Conservation (phyloP, 2,797 vertebrate species). For the Scyliorhinus canicula region DNA sequence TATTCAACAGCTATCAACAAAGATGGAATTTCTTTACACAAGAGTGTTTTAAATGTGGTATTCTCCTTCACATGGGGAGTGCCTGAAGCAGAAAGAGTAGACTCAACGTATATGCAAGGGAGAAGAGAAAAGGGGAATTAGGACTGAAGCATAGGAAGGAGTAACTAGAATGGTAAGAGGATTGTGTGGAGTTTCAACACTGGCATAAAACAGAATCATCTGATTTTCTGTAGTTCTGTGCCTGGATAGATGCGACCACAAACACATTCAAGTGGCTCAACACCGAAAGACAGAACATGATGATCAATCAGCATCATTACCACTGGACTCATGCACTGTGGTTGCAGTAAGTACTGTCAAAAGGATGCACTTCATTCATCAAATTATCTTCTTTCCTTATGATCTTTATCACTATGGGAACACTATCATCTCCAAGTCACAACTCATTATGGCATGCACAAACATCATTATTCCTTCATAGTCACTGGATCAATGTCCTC, state of each 20-base stretch:
- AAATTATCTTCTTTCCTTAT: not conserved
- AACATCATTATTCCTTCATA: not conserved
- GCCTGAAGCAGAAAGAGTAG: not conserved
- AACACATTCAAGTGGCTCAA: not conserved
- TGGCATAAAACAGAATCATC: not conserved
- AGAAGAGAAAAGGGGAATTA: not conserved
- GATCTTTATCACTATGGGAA: not conserved
- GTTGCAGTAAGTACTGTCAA: too few species aligned
- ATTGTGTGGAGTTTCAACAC: not conserved
- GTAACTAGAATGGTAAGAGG: not conserved
- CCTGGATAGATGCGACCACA: not conserved
- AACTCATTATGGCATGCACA: not conserved
- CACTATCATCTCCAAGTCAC: not conserved
- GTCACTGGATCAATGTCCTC: not conserved
- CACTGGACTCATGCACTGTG: not conserved
- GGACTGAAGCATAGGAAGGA: not conserved
- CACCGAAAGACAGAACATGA: not conserved
- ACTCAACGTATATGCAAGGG: not conserved
- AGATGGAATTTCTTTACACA: not conserved
- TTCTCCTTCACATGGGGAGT: not conserved
- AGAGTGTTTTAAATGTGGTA: not conserved
- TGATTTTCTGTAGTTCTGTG: not conserved
- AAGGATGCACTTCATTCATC: not conserved
- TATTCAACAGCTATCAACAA: not conserved
- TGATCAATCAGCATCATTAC: not conserved